These are phyloP conservation scores for Anoplius nigerrimus DNA, from an alignment of 2,888 invertebrate species.

Conservation along the genomic window DNA sequence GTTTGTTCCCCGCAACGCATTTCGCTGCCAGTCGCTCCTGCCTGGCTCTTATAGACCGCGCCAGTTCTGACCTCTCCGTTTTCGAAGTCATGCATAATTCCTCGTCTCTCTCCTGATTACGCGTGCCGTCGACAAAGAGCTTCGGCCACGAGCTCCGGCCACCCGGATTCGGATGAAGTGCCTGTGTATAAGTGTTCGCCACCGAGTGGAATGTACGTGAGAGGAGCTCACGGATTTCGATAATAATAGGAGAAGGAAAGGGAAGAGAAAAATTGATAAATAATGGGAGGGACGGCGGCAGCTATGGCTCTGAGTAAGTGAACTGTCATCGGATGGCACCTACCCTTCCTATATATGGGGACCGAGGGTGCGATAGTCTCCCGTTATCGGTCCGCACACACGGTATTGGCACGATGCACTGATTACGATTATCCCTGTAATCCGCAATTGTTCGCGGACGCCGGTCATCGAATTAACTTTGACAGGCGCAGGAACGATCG, in stretches of 20 bases:
- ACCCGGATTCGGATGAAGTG: conserved; percentile 41
- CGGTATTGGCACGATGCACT: too few species aligned
- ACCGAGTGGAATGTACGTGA: conserved; percentile 47
- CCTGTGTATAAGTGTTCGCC: conserved; percentile 25
- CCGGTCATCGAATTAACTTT: too few species aligned
- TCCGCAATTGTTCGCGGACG: too few species aligned
- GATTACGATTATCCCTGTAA: too few species aligned
- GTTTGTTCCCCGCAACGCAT: conserved; percentile 2
- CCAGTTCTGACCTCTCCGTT: conserved; percentile 5
- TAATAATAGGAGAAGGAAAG: too few species aligned
- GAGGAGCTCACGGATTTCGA: conserved; percentile 36
- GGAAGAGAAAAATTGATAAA: too few species aligned
- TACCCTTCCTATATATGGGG: too few species aligned
- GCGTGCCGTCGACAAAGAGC: conserved; percentile 27
- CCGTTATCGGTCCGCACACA: too few species aligned
- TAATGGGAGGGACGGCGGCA: conserved; percentile 60
- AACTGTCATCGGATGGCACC: too few species aligned
- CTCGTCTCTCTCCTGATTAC: conserved; percentile 31
- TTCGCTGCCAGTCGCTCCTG: background rate
- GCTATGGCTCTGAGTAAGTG: conserved; percentile 57
- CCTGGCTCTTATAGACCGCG: conserved; percentile 1
- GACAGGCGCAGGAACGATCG: too few species aligned
- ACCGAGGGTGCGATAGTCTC: too few species aligned
- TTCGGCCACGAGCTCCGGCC: conserved; percentile 32
- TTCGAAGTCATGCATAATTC: conserved; percentile 45